These are phyloP conservation scores for Neelides folsomi DNA, from an alignment of 2,888 invertebrate genomes.

Conservation along the genomic window DNA sequence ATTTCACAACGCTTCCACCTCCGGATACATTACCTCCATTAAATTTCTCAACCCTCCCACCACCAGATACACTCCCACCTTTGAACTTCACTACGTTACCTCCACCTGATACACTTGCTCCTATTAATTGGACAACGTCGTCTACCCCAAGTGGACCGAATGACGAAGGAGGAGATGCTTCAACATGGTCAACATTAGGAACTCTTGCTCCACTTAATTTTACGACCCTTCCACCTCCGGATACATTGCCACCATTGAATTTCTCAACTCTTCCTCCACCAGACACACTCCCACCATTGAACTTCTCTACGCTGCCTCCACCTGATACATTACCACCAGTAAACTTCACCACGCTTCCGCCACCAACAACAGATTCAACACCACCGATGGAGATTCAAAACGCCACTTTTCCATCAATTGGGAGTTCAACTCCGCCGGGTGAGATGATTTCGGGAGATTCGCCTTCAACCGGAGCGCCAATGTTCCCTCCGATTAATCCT, in stretches of 20 bases:
- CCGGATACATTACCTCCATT: constrained; percentile 1
- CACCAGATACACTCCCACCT: constrained; percentile 1
- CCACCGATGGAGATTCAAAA: not conserved
- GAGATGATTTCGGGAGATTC: too few species aligned
- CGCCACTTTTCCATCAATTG: not conserved
- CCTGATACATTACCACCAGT: not conserved
- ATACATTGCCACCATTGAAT: constrained; percentile 1
- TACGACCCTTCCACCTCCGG: constrained; percentile 3
- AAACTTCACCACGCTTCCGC: not conserved
- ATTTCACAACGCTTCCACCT: constrained; percentile 1
- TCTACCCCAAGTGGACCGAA: not conserved
- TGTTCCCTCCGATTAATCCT: too few species aligned
- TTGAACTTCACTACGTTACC: constrained; percentile 3
- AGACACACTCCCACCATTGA: constrained; percentile 2
- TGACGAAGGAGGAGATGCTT: too few species aligned
- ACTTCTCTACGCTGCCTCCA: not conserved
- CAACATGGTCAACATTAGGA: too few species aligned
- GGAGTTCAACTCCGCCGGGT: too few species aligned
- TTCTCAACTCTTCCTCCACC: constrained; percentile 3
- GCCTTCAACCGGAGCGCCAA: too few species aligned
- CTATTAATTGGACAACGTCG: not conserved
- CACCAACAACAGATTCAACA: not conserved
- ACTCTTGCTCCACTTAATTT: not conserved
- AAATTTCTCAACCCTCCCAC: constrained; percentile 1
- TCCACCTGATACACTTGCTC: constrained; percentile 3